A percentile compares a stretch with the other conserved stretches of the same genome.
Conservation (phyloP, 2,113 vertebrate genomes). For the Eublepharis macularius region DNA sequence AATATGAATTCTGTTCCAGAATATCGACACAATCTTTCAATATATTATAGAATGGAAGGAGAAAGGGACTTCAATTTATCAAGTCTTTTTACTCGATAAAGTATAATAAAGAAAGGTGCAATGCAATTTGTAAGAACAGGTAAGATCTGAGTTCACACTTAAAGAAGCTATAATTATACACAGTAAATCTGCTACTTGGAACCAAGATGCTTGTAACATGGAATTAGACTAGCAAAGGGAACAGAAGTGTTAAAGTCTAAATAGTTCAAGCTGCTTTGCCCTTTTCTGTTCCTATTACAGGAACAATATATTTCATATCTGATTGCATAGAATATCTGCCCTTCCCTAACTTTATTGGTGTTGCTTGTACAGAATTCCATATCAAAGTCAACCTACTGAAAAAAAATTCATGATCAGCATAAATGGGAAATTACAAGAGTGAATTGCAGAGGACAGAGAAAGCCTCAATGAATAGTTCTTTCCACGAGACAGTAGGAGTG, state of each 20-base stretch:
- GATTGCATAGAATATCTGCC: slow-evolving; percentile 35
- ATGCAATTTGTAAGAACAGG: slow-evolving; percentile 8
- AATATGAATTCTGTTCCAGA: too few species aligned
- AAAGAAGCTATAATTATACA: slow-evolving; percentile 41
- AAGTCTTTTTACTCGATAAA: not conserved
- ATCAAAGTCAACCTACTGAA: slow-evolving; percentile 45
- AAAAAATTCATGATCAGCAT: not conserved
- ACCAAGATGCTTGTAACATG: slow-evolving; percentile 39
- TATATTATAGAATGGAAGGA: not conserved
- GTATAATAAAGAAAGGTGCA: not conserved
- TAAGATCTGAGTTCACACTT: slow-evolving; percentile 35
- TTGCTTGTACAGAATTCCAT: slow-evolving; percentile 17
- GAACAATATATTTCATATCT: slow-evolving; percentile 32
- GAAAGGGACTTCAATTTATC: not conserved
- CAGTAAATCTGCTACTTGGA: slow-evolving; percentile 41
- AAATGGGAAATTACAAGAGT: slow-evolving; percentile 47
- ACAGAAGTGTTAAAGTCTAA: slow-evolving; percentile 20
- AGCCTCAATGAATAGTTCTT: not conserved
- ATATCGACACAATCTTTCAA: too few species aligned
- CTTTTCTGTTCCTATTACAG: slow-evolving; percentile 33
- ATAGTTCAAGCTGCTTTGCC: slow-evolving; percentile 46
- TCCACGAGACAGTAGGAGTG: accelerated
- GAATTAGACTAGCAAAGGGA: slow-evolving; percentile 42
- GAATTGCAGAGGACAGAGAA: slow-evolving; percentile 3
- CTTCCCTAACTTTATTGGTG: slow-evolving; percentile 44